A percentile compares a stretch with the other conserved stretches of the same genome.
phyloP scores from a whole-genome alignment of 64 coral and sea anemone species.

The Montipora capricornis region DNA sequence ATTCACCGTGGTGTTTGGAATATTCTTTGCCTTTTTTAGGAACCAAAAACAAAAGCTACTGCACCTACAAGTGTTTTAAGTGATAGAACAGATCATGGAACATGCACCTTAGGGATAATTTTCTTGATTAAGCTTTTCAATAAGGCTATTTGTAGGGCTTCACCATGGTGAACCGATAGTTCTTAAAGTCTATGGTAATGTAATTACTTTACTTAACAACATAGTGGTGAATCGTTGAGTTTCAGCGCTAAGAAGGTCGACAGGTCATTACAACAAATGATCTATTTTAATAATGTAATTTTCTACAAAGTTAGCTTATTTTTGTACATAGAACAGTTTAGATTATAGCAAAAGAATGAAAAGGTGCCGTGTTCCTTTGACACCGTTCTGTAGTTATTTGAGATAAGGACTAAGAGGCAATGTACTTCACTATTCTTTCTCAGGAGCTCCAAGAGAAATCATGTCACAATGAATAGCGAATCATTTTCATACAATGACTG shows the following conservation, averaged over 20 bases:
- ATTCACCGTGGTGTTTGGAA: background rate
- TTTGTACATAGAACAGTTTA: background rate
- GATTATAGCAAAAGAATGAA: too few species aligned
- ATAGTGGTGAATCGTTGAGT: background rate
- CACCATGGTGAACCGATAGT: constrained; percentile 1
- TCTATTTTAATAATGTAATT: background rate
- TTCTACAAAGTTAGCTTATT: constrained; percentile 9
- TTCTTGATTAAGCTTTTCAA: background rate
- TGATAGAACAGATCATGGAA: background rate
- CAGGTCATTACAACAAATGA: constrained; percentile 7
- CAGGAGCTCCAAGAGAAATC: background rate
- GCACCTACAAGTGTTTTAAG: background rate
- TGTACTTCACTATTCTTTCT: background rate
- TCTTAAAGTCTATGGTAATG: background rate
- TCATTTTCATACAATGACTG: background rate
- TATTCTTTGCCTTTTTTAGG: background rate
- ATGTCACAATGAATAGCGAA: constrained; percentile 1
- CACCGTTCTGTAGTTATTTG: too few species aligned
- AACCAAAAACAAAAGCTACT: background rate
- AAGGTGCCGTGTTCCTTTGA: too few species aligned
- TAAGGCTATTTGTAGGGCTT: background rate
- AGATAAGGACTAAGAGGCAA: background rate
- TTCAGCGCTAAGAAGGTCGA: constrained; percentile 1
- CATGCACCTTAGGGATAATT: background rate
- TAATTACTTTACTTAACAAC: too few species aligned